phyloP scores from a whole-genome alignment of 2,113 vertebrate genomes.

The Anhinga rufa region DNA sequence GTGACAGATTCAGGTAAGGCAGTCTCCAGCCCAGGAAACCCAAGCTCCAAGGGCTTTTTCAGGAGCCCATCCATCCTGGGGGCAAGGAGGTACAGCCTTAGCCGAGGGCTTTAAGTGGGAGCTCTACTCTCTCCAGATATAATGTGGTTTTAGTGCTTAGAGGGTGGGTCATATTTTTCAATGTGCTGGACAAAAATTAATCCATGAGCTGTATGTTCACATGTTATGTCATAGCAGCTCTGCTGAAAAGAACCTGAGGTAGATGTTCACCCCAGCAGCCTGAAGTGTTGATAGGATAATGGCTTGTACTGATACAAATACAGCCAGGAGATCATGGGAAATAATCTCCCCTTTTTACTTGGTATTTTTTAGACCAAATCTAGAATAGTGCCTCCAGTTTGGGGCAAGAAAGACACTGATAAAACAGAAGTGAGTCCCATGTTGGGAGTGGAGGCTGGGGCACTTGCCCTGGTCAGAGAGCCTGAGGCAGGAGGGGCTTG shows the following conservation, averaged over 20 bases:
- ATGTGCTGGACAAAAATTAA: background rate
- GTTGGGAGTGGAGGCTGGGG: background rate
- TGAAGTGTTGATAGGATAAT: background rate
- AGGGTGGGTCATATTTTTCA: background rate
- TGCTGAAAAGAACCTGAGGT: background rate
- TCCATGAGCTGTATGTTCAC: background rate
- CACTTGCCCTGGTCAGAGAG: background rate
- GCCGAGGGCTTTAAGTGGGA: background rate
- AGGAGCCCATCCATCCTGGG: background rate
- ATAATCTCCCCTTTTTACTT: background rate
- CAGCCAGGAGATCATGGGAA: background rate
- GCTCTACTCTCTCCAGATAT: background rate
- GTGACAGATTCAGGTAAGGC: conserved; percentile 40
- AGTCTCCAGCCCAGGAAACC: background rate
- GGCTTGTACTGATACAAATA: background rate
- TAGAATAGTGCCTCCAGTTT: background rate
- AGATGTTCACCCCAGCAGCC: background rate
- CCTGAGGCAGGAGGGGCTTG: background rate
- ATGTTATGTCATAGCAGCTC: background rate
- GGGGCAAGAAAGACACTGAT: background rate
- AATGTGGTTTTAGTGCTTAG: background rate
- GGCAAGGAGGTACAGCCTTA: background rate
- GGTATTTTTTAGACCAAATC: background rate
- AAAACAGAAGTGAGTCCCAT: background rate
- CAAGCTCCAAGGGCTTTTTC: background rate